A percentile compares a stretch with the other conserved stretches of the same genome.
Evolutionary conservation across 2,797 vertebrate species (phyloP).

Genomic region (Bradypodion pumilum): DNA sequence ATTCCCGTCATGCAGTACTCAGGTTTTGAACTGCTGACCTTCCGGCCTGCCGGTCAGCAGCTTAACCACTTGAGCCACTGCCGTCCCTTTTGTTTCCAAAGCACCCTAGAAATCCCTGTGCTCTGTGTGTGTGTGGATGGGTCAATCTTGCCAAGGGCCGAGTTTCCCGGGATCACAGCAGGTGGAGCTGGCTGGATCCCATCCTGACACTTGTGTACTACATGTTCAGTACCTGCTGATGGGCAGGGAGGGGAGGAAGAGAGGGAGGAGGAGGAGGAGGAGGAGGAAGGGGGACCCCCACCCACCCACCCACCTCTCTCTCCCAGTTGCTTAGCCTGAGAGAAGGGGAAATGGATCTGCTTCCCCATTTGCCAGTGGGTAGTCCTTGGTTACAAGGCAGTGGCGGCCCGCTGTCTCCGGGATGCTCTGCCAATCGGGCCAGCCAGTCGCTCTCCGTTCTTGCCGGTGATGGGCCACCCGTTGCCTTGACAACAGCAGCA

Average conservation of each 20-base stretch:
- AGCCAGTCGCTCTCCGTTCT: conserved; percentile 7
- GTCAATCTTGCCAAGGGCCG: neutral
- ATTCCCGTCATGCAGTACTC: too few species aligned
- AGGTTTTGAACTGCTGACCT: too few species aligned
- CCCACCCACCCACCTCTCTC: neutral
- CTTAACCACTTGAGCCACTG: too few species aligned
- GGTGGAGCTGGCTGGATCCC: neutral
- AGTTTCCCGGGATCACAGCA: neutral
- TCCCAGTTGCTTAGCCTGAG: conserved; percentile 6
- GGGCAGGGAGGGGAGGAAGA: neutral
- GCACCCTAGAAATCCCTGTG: too few species aligned
- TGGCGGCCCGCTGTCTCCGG: conserved; percentile 31
- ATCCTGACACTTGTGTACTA: neutral
- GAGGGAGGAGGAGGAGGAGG: neutral
- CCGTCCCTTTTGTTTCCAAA: too few species aligned
- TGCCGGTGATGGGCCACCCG: conserved; percentile 37
- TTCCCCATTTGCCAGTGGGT: conserved; percentile 40
- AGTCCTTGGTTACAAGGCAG: conserved; percentile 42
- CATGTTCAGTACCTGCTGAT: conserved; percentile 13
- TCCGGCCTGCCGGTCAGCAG: too few species aligned
- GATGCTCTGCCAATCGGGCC: conserved; percentile 35
- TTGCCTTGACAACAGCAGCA: conserved; percentile 44
- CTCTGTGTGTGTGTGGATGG: too few species aligned
- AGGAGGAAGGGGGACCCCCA: neutral
- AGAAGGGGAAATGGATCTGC: neutral